These are phyloP conservation scores for Ochlodes sylvanus DNA, from an alignment of 2,888 invertebrate species.

Conservation along the genomic window DNA sequence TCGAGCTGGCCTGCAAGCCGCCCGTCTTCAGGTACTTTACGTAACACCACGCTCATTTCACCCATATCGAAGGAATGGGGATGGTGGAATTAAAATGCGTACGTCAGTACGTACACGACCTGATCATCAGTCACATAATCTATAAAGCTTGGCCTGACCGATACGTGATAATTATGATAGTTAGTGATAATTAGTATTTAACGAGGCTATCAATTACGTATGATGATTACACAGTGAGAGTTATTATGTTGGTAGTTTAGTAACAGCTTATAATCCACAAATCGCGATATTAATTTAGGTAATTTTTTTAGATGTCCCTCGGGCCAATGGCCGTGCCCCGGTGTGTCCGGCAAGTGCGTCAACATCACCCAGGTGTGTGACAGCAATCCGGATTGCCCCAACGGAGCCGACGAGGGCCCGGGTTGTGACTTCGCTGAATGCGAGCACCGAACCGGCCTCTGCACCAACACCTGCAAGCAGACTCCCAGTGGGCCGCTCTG, in stretches of 20 bases:
- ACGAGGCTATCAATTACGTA: no score
- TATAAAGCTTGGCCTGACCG: no score
- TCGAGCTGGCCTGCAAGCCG: constrained; percentile 91
- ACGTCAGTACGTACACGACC: no score
- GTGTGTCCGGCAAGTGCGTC: constrained; percentile 91
- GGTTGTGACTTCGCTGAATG: constrained; percentile 95
- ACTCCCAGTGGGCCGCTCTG: constrained; percentile 96
- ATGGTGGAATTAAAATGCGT: no score
- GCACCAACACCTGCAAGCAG: constrained; percentile 93
- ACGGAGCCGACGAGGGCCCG: constrained; percentile 95
- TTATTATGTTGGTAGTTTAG: no score
- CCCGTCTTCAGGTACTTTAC: constrained; percentile 87
- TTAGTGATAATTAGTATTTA: no score
- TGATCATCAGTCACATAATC: no score
- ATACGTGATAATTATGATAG: no score
- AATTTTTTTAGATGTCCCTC: constrained; percentile 85
- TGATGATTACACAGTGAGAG: no score
- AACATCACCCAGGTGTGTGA: constrained; percentile 96
- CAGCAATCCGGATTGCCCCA: constrained; percentile 94
- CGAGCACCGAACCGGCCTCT: constrained; percentile 89
- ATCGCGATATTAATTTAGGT: background rate
- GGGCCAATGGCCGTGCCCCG: constrained; percentile 95
- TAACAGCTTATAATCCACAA: no score
- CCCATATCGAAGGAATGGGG: no score
- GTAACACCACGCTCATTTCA: background rate